Evolutionary conservation across 2,888 invertebrate species (phyloP).

Genomic region (Agrotis segetum): DNA sequence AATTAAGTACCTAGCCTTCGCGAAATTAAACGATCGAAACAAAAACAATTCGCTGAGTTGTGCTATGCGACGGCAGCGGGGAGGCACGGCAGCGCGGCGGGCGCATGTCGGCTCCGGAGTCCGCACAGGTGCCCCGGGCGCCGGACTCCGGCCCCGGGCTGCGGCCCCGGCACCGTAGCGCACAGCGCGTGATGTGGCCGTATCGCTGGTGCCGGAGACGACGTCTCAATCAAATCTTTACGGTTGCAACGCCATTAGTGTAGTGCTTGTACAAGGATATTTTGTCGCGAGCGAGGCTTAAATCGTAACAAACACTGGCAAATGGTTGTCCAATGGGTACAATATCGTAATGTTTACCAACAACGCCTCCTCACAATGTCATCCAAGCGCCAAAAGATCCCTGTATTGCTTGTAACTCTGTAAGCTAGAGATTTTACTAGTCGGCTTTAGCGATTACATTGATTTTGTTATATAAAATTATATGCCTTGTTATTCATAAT

Average conservation of each 20-base stretch:
- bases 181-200: no score
- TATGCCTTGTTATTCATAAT: no score
- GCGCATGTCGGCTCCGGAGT: not conserved
- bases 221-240: no score
- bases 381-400: not conserved
- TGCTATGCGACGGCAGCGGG: not conserved
- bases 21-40: slow-evolving; percentile 23
- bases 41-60: slow-evolving; percentile 4
- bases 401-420: no score
- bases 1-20: slow-evolving; percentile 8
- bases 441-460: no score
- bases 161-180: not conserved
- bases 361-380: not conserved
- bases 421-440: no score
- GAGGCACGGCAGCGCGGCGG: not conserved
- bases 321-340: not conserved
- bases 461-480: no score
- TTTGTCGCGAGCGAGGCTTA: no score
- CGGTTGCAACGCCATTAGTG: no score
- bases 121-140: not conserved
- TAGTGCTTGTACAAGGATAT: no score
- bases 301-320: no score
- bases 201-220: no score
- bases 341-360: not conserved
- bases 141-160: not conserved